Conservation (phyloP, 2,888 invertebrate species). For the Cynaeus angustus region DNA sequence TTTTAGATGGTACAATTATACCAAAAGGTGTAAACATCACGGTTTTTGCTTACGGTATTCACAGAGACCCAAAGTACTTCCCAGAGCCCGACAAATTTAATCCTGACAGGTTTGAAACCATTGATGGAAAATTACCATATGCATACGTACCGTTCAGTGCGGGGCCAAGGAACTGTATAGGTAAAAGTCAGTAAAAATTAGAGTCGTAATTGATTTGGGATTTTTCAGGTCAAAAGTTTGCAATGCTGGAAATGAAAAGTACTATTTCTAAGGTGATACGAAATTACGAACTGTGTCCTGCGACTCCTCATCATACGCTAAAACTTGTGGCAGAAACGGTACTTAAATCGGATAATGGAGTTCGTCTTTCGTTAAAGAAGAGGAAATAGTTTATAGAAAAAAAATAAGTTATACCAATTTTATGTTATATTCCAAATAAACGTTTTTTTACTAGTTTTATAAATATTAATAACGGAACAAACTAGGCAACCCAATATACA, state of each 20-base stretch:
- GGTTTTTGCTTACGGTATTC: slow-evolving; percentile 45
- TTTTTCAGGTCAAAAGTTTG: slow-evolving; percentile 69
- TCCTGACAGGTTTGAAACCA: slow-evolving; percentile 42
- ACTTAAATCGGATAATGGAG: slow-evolving; percentile 71
- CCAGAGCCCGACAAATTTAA: slow-evolving; percentile 48
- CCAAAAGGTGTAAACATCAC: slow-evolving; percentile 45
- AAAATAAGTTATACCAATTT: background rate
- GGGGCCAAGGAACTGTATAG: slow-evolving; percentile 49
- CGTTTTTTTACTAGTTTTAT: no score
- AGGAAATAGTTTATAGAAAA: no score
- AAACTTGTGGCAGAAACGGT: slow-evolving; percentile 71
- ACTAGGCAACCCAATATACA: no score
- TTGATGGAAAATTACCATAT: slow-evolving; percentile 45
- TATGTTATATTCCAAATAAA: no score
- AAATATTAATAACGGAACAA: no score
- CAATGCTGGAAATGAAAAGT: slow-evolving; percentile 74
- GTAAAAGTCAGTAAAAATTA: slow-evolving; percentile 10
- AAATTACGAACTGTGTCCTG: slow-evolving; percentile 68
- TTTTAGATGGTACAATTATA: slow-evolving; percentile 25
- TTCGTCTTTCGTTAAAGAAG: slow-evolving; percentile 63
- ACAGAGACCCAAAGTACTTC: slow-evolving; percentile 45
- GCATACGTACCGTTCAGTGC: slow-evolving; percentile 50
- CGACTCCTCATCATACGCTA: slow-evolving; percentile 67
- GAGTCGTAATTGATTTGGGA: background rate
- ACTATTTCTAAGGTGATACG: slow-evolving; percentile 73